Percentiles rank a stretch among this genome's conserved stretches.
Conservation (phyloP, 1,140 invertebrate species). For the Halesus radiatus region DNA sequence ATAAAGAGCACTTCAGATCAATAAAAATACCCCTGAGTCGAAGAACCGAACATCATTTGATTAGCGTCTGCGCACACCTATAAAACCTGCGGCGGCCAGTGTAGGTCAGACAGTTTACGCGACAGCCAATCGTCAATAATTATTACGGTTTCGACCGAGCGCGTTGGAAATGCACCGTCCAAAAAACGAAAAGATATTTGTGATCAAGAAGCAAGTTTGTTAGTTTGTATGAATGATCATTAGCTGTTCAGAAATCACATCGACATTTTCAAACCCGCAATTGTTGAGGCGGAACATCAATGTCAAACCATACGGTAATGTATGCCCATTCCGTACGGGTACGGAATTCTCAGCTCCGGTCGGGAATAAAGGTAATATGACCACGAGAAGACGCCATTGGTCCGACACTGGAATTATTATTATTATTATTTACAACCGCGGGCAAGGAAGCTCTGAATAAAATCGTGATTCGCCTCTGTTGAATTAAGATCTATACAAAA, state of each 20-base stretch:
- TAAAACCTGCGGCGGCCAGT: conserved; percentile 7
- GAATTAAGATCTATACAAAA: conserved; percentile 39
- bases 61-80: background rate
- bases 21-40: background rate
- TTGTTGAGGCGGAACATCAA: conserved; percentile 22
- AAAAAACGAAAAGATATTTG: background rate
- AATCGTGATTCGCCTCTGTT: conserved; percentile 38
- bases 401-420: conserved; percentile 3
- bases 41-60: conserved; percentile 14
- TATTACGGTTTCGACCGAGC: background rate
- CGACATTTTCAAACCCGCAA: conserved; percentile 12
- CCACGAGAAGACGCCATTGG: background rate
- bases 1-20: background rate
- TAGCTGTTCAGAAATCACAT: conserved; percentile 17
- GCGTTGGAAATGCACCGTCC: background rate
- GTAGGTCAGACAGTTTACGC: background rate
- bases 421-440: conserved; percentile 19
- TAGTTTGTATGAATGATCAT: conserved; percentile 1
- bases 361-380: conserved; percentile 15
- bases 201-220: background rate
- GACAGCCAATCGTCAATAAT: background rate
- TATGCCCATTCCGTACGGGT: conserved; percentile 20
- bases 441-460: conserved; percentile 1
- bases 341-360: conserved; percentile 20
- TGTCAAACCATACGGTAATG: conserved; percentile 44